Conservation (phyloP, 2,113 vertebrate species). For the Sapajus apella region DNA sequence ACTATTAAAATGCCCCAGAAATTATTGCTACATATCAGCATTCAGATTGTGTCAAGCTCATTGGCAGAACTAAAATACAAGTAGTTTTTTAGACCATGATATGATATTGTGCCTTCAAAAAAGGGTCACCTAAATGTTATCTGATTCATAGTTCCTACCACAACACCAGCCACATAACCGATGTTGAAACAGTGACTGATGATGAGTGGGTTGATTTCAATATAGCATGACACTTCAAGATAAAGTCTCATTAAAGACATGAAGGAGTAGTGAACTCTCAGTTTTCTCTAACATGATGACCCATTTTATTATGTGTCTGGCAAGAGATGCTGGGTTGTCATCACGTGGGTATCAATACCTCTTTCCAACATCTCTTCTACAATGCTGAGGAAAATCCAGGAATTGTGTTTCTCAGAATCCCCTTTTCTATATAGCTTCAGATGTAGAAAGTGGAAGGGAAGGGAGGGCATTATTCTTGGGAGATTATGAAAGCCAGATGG, state of each 20-base stretch:
- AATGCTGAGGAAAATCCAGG: not conserved
- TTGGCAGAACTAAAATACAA: not conserved
- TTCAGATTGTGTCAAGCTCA: not conserved
- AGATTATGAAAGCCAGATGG: not conserved
- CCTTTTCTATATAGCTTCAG: not conserved
- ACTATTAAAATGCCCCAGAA: not conserved
- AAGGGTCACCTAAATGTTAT: not conserved
- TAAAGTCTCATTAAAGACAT: not conserved
- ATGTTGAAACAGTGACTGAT: not conserved
- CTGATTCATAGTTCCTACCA: not conserved
- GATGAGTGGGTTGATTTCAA: not conserved
- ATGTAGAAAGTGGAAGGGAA: not conserved
- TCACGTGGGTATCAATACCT: not conserved
- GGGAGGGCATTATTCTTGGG: not conserved
- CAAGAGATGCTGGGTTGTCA: not conserved
- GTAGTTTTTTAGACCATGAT: not conserved
- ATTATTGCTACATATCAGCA: not conserved
- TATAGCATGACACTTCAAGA: not conserved
- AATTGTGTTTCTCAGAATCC: not conserved
- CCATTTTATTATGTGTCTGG: not conserved
- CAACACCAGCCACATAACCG: not conserved
- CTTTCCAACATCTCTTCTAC: not conserved
- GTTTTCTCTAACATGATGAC: not conserved
- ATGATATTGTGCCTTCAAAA: not conserved
- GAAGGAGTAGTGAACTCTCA: not conserved